These are phyloP conservation scores for Delichon dasypus DNA, from an alignment of 2,797 vertebrate species.

Conservation along the genomic window DNA sequence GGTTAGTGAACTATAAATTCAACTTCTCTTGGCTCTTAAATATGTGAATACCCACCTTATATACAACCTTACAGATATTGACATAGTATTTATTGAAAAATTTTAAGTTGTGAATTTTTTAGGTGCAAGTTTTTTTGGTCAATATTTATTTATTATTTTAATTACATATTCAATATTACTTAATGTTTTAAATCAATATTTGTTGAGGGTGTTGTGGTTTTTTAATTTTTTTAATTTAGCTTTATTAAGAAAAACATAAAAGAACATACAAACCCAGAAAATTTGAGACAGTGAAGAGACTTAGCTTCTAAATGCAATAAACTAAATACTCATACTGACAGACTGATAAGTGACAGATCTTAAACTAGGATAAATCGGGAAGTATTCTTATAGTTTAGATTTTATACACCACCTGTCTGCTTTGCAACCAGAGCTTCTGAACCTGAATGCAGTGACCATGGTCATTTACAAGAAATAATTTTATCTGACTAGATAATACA, in stretches of 20 bases:
- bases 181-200: neutral
- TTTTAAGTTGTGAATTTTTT: neutral
- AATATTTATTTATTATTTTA: neutral
- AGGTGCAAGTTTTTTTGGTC: neutral
- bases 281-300: neutral
- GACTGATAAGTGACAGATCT: neutral
- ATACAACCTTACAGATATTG: neutral
- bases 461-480: neutral
- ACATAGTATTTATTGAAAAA: neutral
- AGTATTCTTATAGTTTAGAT: neutral
- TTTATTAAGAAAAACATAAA: neutral
- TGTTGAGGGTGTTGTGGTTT: neutral
- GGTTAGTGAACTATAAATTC: neutral
- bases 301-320: neutral
- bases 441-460: neutral
- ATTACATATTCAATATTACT: neutral
- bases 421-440: neutral
- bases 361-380: neutral
- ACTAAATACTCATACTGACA: neutral
- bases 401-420: neutral
- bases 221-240: accelerated
- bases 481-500: neutral
- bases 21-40: neutral
- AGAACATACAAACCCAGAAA: neutral
- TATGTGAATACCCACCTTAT: neutral